A percentile compares a stretch with the other conserved stretches of the same genome.
phyloP scores from a whole-genome alignment of 2,113 vertebrate genomes.

The Collichthys lucidus region DNA sequence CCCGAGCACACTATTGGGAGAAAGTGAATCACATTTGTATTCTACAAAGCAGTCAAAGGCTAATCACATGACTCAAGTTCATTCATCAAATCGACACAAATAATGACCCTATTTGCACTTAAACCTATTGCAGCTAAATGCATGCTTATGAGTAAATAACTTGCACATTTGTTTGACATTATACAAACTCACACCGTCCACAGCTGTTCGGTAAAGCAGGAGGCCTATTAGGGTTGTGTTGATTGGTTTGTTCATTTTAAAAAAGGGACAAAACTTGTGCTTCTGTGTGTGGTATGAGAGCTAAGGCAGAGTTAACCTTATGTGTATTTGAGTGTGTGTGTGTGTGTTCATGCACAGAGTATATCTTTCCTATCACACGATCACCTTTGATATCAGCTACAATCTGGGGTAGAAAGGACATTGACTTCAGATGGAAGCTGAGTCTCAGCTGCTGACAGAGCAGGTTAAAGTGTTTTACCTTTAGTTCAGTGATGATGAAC shows the following conservation, averaged over 20 bases:
- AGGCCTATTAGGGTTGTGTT: slow-evolving; percentile 18
- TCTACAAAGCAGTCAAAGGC: background rate
- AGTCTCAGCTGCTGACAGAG: slow-evolving; percentile 8
- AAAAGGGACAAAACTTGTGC: slow-evolving; percentile 1
- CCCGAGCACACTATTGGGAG: background rate
- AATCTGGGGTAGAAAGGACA: slow-evolving; percentile 28
- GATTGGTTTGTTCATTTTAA: slow-evolving; percentile 4
- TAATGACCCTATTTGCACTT: background rate
- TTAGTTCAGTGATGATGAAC: slow-evolving; percentile 15
- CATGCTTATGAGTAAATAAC: no score
- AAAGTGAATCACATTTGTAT: background rate
- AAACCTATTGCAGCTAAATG: background rate
- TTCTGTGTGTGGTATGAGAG: slow-evolving; percentile 19
- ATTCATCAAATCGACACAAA: background rate
- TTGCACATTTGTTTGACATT: no score
- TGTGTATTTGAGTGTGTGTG: background rate
- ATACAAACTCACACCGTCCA: no score
- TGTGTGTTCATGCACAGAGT: slow-evolving; percentile 6
- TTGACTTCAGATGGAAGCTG: slow-evolving; percentile 11
- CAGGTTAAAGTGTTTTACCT: slow-evolving; percentile 30
- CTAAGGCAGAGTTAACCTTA: slow-evolving; percentile 4
- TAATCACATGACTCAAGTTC: background rate
- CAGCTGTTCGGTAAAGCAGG: slow-evolving; percentile 1
- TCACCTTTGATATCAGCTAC: slow-evolving; percentile 31
- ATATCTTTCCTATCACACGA: slow-evolving; percentile 25